Percentiles rank a stretch among this genome's conserved stretches.
These are phyloP conservation scores for Protonemura montana DNA, from an alignment of 2,888 invertebrate genomes.

Conservation along the genomic window DNA sequence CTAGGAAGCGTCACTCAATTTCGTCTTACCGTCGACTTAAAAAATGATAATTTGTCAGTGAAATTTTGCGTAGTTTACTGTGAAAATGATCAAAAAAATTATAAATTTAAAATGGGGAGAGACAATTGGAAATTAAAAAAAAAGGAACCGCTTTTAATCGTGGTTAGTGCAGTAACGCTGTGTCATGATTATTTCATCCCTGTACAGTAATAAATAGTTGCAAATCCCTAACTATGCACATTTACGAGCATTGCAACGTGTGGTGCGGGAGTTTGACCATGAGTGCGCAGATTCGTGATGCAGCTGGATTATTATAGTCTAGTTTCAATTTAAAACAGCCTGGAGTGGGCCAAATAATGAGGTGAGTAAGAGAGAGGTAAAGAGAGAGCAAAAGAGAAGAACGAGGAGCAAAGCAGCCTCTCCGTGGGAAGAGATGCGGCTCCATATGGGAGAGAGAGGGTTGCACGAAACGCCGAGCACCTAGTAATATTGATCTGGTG, in stretches of 20 bases:
- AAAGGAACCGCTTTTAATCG: neutral
- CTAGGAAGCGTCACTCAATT: no score
- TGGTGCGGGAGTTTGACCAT: neutral
- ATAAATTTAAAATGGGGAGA: no score
- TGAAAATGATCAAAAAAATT: neutral
- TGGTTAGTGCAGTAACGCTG: no score
- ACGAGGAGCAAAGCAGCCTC: neutral
- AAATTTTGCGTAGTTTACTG: neutral
- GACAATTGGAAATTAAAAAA: no score
- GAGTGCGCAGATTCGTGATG: conserved; percentile 27
- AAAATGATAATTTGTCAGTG: neutral
- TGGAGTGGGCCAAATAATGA: conserved; percentile 30
- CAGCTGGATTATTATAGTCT: conserved; percentile 26
- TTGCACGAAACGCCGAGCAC: neutral
- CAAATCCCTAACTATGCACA: neutral
- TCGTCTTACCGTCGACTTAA: no score
- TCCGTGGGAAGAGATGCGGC: neutral
- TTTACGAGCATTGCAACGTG: neutral
- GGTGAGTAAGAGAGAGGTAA: neutral
- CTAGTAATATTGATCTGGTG: conserved; percentile 37
- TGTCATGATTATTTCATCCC: no score
- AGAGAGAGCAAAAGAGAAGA: no score
- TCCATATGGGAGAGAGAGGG: conserved; percentile 20
- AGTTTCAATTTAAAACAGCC: conserved; percentile 36
- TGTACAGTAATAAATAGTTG: no score